Conservation (phyloP, 92 coral and sea anemone genomes). For the Paragorgia papillata region DNA sequence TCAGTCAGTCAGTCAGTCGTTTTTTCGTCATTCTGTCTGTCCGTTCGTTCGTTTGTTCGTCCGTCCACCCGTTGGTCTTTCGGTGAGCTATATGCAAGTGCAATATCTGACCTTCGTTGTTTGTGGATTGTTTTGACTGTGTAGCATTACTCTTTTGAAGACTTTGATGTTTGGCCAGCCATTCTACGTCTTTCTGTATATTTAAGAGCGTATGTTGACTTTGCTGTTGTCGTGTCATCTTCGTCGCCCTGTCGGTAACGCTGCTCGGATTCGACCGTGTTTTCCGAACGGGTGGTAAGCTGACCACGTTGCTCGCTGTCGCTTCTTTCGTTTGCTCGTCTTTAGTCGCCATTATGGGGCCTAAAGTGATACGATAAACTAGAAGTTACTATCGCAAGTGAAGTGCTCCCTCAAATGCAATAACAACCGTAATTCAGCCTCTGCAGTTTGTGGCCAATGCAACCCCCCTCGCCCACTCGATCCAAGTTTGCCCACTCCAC, state of each 20-base stretch:
- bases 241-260: slow-evolving; percentile 22
- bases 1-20: neutral
- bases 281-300: slow-evolving; percentile 39
- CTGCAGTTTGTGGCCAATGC: too few species aligned
- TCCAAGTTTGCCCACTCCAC: too few species aligned
- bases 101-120: slow-evolving; percentile 6
- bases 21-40: too few species aligned
- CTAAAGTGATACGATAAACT: too few species aligned
- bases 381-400: too few species aligned
- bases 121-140: neutral
- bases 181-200: slow-evolving; percentile 40
- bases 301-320: slow-evolving; percentile 41
- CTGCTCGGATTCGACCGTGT: slow-evolving; percentile 35
- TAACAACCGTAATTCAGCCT: too few species aligned
- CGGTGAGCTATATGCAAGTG: too few species aligned
- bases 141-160: slow-evolving; percentile 13
- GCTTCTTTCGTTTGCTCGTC: slow-evolving; percentile 2
- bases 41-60: too few species aligned
- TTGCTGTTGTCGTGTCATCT: slow-evolving; percentile 12
- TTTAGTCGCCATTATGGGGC: neutral
- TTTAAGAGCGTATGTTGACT: slow-evolving; percentile 26
- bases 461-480: too few species aligned
- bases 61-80: too few species aligned
- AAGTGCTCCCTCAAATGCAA: too few species aligned
- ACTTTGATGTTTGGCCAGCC: slow-evolving; percentile 38